Evolutionary conservation across 1,140 invertebrate genomes (phyloP).

Genomic region (Epicauta chinensis): DNA sequence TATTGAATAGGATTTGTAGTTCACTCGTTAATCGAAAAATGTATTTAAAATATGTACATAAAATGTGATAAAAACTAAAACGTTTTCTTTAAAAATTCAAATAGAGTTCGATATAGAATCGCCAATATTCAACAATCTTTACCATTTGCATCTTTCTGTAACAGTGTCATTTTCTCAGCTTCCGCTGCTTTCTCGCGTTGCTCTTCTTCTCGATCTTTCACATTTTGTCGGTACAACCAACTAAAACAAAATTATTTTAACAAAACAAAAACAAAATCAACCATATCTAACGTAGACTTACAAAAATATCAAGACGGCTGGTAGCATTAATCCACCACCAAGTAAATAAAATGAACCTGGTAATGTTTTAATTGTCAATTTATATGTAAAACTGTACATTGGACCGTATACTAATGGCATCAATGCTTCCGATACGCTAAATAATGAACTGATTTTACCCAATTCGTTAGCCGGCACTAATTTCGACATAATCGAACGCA

Average conservation of each 20-base stretch:
- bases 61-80: no score
- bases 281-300: no score
- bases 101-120: no score
- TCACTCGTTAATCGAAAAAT: no score
- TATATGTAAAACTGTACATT: conserved; percentile 69
- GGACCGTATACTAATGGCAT: conserved; percentile 73
- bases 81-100: no score
- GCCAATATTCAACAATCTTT: no score
- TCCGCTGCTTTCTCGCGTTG: conserved; percentile 5
- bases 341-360: conserved; percentile 76
- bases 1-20: no score
- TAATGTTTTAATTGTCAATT: conserved; percentile 60
- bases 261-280: background rate
- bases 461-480: conserved; percentile 62
- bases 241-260: conserved; percentile 36
- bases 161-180: background rate
- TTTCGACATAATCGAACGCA: conserved; percentile 72
- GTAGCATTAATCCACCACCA: conserved; percentile 63
- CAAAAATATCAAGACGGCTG: conserved; percentile 71
- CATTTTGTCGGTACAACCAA: conserved; percentile 51
- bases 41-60: no score
- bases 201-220: conserved; percentile 34
- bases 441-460: conserved; percentile 74
- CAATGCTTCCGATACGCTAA: conserved; percentile 70
- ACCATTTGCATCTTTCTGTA: background rate